Evolutionary conservation across 2,888 invertebrate species (phyloP).

Genomic region (Drosophila barbarae): DNA sequence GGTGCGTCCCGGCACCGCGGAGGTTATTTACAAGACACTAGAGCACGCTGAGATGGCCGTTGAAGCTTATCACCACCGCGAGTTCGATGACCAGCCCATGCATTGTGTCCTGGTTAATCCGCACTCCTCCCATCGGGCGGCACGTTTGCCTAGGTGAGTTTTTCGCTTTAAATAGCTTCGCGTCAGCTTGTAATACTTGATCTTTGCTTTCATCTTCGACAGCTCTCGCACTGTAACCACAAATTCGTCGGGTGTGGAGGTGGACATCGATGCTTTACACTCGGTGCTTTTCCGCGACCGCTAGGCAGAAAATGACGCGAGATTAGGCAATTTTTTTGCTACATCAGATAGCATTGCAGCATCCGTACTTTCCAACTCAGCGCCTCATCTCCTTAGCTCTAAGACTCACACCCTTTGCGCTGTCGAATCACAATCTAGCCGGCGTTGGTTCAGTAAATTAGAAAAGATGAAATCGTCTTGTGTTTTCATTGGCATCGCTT

Average conservation of each 20-base stretch:
- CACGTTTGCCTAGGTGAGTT: conserved; percentile 77
- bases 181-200: no score
- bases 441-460: conserved; percentile 15
- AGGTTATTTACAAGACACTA: conserved; percentile 92
- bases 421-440: neutral
- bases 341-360: conserved; percentile 2
- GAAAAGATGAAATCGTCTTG: neutral
- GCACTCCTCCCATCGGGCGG: conserved; percentile 83
- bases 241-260: conserved; percentile 76
- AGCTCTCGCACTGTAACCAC: conserved; percentile 69
- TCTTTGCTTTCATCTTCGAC: neutral
- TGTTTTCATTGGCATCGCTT: neutral
- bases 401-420: conserved; percentile 14
- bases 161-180: neutral
- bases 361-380: neutral
- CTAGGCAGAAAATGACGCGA: conserved; percentile 23
- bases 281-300: conserved; percentile 79
- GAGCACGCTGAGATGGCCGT: conserved; percentile 94
- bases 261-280: conserved; percentile 80
- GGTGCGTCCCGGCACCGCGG: conserved; percentile 92
- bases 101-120: conserved; percentile 92
- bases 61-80: conserved; percentile 94
- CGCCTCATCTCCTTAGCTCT: conserved; percentile 28
- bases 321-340: conserved; percentile 25
- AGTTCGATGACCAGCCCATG: conserved; percentile 96